phyloP scores from a whole-genome alignment of 2,888 invertebrate species.

The Asteroscopus sphinx region DNA sequence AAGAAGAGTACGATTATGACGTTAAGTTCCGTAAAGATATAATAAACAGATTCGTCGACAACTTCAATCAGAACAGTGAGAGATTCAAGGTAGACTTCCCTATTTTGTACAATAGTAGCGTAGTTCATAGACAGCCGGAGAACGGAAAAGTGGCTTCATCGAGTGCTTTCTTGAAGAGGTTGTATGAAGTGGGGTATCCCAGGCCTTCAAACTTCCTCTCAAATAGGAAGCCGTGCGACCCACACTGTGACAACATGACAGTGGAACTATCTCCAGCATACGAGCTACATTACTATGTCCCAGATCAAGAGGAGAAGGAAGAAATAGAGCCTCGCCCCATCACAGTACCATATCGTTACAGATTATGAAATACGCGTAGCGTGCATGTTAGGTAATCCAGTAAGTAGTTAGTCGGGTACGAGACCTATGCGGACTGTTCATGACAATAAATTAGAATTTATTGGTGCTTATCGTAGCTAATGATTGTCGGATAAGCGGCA shows the following conservation, averaged over 20 bases:
- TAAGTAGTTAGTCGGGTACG: slow-evolving; percentile 20
- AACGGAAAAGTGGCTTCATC: slow-evolving; percentile 73
- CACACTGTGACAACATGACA: slow-evolving; percentile 72
- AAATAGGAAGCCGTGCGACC: slow-evolving; percentile 62
- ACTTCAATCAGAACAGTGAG: slow-evolving; percentile 80
- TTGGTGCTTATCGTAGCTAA: slow-evolving; percentile 23
- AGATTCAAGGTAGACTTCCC: slow-evolving; percentile 80
- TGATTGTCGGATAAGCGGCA: slow-evolving; percentile 21
- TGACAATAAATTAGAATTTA: slow-evolving; percentile 28
- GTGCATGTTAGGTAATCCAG: slow-evolving; percentile 20
- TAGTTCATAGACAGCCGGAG: slow-evolving; percentile 69
- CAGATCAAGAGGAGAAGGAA: slow-evolving; percentile 80
- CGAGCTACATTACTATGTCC: slow-evolving; percentile 84
- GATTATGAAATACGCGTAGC: slow-evolving; percentile 62
- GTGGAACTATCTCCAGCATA: slow-evolving; percentile 82
- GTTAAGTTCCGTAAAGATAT: slow-evolving; percentile 74
- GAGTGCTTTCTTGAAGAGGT: slow-evolving; percentile 72
- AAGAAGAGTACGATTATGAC: slow-evolving; percentile 76
- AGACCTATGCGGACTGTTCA: slow-evolving; percentile 14
- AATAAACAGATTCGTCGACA: slow-evolving; percentile 77
- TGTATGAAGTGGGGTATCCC: slow-evolving; percentile 59
- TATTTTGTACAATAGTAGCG: slow-evolving; percentile 78
- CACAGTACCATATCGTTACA: slow-evolving; percentile 59
- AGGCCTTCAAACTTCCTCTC: slow-evolving; percentile 29
- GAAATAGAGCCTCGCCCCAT: slow-evolving; percentile 61